Evolutionary conservation across 1,140 invertebrate species (phyloP).

Genomic region (Bombus affinis): DNA sequence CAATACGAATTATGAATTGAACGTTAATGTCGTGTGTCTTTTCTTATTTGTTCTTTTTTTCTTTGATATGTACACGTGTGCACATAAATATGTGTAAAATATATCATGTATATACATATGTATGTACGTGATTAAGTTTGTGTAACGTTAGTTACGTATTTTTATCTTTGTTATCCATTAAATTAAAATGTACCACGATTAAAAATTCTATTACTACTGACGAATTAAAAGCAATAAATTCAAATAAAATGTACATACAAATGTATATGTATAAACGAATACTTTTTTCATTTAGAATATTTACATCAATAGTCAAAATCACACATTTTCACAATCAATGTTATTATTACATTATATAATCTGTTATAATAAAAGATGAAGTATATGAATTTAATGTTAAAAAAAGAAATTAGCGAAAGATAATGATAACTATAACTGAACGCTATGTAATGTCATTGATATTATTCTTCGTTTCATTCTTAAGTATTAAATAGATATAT

Average conservation of each 20-base stretch:
- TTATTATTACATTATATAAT: background rate
- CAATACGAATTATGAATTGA: constrained; percentile 8
- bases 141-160: background rate
- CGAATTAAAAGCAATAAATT: background rate
- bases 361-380: background rate
- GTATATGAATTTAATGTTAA: background rate
- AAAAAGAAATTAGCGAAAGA: background rate
- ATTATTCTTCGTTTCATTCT: background rate
- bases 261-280: background rate
- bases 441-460: background rate
- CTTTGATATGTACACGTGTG: background rate
- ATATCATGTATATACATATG: background rate
- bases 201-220: background rate
- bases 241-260: background rate
- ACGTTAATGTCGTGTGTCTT: background rate
- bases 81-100: background rate
- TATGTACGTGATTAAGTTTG: background rate
- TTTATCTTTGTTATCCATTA: background rate
- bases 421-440: background rate
- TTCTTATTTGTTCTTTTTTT: background rate
- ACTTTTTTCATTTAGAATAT: background rate
- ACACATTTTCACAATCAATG: background rate
- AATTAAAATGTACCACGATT: background rate
- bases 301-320: background rate
- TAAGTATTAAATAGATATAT: background rate